Base-by-base conservation (phyloP, 1,140 invertebrate genomes). In the Solenopsis invicta region DNA sequence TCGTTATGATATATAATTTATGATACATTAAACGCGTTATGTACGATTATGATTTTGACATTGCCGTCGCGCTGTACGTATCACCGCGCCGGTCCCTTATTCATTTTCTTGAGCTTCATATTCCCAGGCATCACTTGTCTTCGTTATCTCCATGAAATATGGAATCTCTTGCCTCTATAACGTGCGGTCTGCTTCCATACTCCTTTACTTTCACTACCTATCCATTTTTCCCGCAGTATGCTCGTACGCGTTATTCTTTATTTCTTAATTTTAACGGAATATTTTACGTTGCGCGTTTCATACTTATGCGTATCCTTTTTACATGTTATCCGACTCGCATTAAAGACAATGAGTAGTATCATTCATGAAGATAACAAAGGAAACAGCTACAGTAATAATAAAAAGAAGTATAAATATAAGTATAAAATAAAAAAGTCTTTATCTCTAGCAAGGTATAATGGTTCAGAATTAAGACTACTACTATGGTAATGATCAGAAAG, bases 51-150 rank as follows among this genome's bases (percentile, higher is more conserved):
- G 59, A 66, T 67, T 87, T 69, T 52, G 21, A 54, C 52, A 45
- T 84, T 29, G 64, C 45, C 52, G 76, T 88, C 71, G 90, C 82
- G 75, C 41, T 56, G 41, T 82, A 82, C 87, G 64, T 64, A 66
- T 69, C 72, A 84, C 67, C n/a, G 76, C 71, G 50, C 62, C 72
- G 76, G 66, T 88, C 66, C 41, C 76, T 75, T 81, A 81, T 81
- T 72, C 54, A 66, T 69, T 76, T 52, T 62, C 77, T 74, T 85
- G 48, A 54, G 29, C 24, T 89, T 87, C 78, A 50, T 81, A 45
- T 81, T 71, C 50, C 66, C 66, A 45, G 66, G 37, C 66, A 81
- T 81, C 78, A 81, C 78, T 81, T 81, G 78, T 81, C 78, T 81
- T 81, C 78, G 64, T 81, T 81, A 72, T 81, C 77, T 72, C 64